Percentiles rank a stretch among this genome's conserved stretches.
These are phyloP conservation scores for Beris morrisii DNA, from an alignment of 2,888 invertebrate species.

Conservation along the genomic window DNA sequence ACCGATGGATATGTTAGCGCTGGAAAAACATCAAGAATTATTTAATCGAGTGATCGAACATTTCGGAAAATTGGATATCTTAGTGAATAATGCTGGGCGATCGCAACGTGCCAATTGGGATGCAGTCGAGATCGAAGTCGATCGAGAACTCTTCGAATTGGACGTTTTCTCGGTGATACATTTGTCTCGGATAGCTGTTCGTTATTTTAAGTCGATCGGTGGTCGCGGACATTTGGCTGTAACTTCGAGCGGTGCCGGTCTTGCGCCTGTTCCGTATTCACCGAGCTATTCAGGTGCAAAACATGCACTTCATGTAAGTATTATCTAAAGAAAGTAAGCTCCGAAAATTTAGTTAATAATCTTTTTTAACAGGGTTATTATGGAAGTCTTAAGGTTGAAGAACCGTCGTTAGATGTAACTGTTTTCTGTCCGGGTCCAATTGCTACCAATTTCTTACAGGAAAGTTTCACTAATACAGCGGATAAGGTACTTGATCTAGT, in stretches of 20 bases:
- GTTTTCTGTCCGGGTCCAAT: constrained; percentile 78
- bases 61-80: constrained; percentile 73
- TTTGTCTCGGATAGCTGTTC: constrained; percentile 68
- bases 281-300: constrained; percentile 74
- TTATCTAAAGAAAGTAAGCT: not conserved
- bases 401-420: constrained; percentile 63
- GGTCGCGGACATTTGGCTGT: constrained; percentile 70
- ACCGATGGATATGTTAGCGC: constrained; percentile 67
- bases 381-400: constrained; percentile 63
- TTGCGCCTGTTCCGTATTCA: constrained; percentile 67
- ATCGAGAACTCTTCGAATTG: constrained; percentile 72
- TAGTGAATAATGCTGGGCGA: constrained; percentile 81
- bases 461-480: constrained; percentile 67
- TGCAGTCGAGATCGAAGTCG: constrained; percentile 69
- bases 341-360: not conserved
- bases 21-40: constrained; percentile 62
- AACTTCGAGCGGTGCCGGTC: constrained; percentile 74
- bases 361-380: constrained; percentile 68
- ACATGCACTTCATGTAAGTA: constrained; percentile 71
- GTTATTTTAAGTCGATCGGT: constrained; percentile 60
- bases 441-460: constrained; percentile 68
- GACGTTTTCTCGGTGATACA: constrained; percentile 75
- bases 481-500: constrained; percentile 54
- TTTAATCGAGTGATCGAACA: constrained; percentile 66
- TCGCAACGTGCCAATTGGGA: constrained; percentile 76